These are phyloP conservation scores for Anniella stebbinsi DNA, from an alignment of 2,797 vertebrate species.

Conservation along the genomic window DNA sequence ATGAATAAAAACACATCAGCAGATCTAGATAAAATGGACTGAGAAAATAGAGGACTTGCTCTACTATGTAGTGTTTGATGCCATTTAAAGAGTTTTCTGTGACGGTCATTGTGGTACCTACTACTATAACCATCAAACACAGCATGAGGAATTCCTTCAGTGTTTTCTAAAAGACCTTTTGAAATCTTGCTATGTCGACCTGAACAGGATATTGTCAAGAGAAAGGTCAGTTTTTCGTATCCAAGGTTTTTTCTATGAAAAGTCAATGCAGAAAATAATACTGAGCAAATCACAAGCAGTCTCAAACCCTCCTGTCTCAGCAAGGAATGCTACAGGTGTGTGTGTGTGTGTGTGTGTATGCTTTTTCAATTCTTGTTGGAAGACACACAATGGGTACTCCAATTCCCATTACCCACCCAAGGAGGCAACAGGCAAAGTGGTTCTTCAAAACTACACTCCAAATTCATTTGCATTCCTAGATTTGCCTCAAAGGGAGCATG, in stretches of 20 bases:
- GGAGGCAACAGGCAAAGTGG: neutral
- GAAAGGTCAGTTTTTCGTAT: neutral
- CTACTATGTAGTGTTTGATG: neutral
- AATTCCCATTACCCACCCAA: neutral
- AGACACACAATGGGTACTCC: neutral
- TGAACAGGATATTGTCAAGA: neutral
- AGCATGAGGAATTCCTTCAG: neutral
- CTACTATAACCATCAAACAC: slow-evolving; percentile 17
- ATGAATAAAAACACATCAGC: neutral
- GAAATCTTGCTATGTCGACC: neutral
- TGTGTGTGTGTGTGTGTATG: neutral
- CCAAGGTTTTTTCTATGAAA: neutral
- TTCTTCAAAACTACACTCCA: neutral
- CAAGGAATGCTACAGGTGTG: neutral
- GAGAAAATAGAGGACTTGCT: neutral
- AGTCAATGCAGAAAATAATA: neutral
- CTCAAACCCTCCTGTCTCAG: neutral
- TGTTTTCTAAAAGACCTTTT: slow-evolving; percentile 36
- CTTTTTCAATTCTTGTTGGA: neutral
- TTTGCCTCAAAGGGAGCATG: slow-evolving; percentile 12
- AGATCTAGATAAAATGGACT: neutral
- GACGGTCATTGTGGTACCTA: slow-evolving; percentile 4
- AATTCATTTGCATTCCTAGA: neutral
- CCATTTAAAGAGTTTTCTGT: neutral
- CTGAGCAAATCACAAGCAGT: neutral